A percentile compares a stretch with the other conserved stretches of the same genome.
phyloP scores from a whole-genome alignment of 2,888 invertebrate species.

The Lymantria dispar region DNA sequence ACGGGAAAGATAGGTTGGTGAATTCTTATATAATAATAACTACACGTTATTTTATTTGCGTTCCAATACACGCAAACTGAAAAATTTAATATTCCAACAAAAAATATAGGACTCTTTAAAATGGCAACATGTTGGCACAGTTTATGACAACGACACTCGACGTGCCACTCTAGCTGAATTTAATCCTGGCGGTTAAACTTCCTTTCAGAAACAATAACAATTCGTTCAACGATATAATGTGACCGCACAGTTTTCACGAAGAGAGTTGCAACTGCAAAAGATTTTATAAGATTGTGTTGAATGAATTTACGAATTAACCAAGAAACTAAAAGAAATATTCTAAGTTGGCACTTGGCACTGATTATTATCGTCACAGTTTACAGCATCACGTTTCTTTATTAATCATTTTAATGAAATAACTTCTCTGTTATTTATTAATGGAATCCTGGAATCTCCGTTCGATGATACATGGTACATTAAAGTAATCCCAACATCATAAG shows the following conservation, averaged over 20 bases:
- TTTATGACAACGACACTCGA: constrained; percentile 42
- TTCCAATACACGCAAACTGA: constrained; percentile 19
- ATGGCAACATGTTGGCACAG: constrained; percentile 35
- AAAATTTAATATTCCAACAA: constrained; percentile 29
- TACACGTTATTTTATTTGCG: constrained; percentile 17
- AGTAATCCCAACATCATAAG: too few relatives aligned
- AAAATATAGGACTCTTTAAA: constrained; percentile 30
- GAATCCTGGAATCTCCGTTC: too few relatives aligned
- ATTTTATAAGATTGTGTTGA: too few relatives aligned
- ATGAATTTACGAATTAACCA: too few relatives aligned
- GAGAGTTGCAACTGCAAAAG: constrained; percentile 41
- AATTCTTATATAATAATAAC: not conserved
- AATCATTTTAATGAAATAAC: too few relatives aligned
- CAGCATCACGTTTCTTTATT: too few relatives aligned
- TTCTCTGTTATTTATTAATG: too few relatives aligned
- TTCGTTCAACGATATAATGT: constrained; percentile 64
- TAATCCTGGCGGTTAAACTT: constrained; percentile 60
- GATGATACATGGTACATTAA: too few relatives aligned
- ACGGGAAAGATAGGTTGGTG: too few relatives aligned
- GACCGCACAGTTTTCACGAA: constrained; percentile 55
- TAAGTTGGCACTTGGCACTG: too few relatives aligned
- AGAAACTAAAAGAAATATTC: too few relatives aligned
- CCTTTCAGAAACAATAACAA: constrained; percentile 69
- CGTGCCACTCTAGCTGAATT: constrained; percentile 49
- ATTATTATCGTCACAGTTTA: too few relatives aligned